These are phyloP conservation scores for Chinchilla lanigera DNA, from an alignment of 2,113 vertebrate genomes.

Conservation along the genomic window DNA sequence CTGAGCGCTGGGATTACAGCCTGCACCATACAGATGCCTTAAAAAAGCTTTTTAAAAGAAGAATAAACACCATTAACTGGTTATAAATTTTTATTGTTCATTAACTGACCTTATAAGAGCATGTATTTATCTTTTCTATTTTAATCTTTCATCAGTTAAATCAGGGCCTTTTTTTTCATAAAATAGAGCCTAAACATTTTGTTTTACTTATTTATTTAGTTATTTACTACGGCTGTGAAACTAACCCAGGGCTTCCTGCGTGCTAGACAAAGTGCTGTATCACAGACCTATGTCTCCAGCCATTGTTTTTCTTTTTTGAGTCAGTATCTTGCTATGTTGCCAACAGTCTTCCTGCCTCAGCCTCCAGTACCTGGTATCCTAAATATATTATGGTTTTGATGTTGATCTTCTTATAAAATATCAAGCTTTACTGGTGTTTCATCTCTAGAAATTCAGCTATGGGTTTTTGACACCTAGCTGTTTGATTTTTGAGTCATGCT, in stretches of 20 bases:
- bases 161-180: conserved; percentile 24
- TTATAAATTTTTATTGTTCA: conserved; percentile 27
- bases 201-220: background rate
- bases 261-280: background rate
- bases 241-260: background rate
- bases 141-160: background rate
- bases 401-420: conserved; percentile 10
- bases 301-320: background rate
- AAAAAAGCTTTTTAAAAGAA: background rate
- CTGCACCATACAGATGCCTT: background rate
- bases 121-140: conserved; percentile 29
- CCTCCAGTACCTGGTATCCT: background rate
- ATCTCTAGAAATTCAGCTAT: conserved; percentile 38
- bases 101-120: background rate
- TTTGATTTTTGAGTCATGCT: conserved; percentile 31
- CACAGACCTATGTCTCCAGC: background rate
- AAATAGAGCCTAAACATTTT: background rate
- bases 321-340: background rate
- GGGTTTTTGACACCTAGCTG: conserved; percentile 50
- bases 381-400: background rate
- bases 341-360: background rate
- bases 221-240: background rate
- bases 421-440: background rate
- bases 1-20: background rate
- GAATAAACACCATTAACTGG: conserved; percentile 16